These are phyloP conservation scores for Trachurus trachurus DNA, from an alignment of 2,797 vertebrate species.

Conservation along the genomic window DNA sequence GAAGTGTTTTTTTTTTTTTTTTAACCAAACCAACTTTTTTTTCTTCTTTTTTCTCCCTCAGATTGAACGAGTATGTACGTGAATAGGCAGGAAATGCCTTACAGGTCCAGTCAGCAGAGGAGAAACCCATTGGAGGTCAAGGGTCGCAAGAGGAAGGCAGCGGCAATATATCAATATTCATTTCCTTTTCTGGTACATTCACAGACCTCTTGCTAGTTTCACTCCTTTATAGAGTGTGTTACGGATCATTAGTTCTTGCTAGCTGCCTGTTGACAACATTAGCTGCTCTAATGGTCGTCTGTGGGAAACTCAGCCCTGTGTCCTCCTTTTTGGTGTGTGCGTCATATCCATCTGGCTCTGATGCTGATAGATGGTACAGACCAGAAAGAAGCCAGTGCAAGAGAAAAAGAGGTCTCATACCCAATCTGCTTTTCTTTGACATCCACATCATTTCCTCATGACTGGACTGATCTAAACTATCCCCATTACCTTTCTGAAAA, in stretches of 20 bases:
- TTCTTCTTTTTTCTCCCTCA: constrained; percentile 53
- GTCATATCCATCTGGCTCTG: constrained; percentile 66
- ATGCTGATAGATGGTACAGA: constrained; percentile 72
- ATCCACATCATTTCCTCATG: constrained; percentile 39
- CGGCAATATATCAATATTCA: constrained; percentile 82
- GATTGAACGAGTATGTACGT: constrained; percentile 64
- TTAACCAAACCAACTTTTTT: constrained; percentile 53
- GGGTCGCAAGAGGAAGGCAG: constrained; percentile 75
- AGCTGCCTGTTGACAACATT: constrained; percentile 80
- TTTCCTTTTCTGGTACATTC: constrained; percentile 80
- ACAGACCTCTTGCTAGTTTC: constrained; percentile 67
- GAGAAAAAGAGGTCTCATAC: constrained; percentile 42
- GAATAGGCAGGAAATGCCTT: constrained; percentile 80
- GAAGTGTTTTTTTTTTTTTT: constrained; percentile 48
- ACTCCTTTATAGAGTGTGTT: constrained; percentile 70
- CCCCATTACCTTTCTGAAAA: constrained; percentile 4
- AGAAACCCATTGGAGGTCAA: constrained; percentile 76
- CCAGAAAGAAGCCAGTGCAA: constrained; percentile 57
- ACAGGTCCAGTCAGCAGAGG: constrained; percentile 70
- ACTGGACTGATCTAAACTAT: constrained; percentile 25
- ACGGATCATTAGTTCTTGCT: constrained; percentile 74
- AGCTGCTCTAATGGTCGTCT: constrained; percentile 69
- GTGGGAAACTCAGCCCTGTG: constrained; percentile 70
- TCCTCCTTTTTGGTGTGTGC: constrained; percentile 51
- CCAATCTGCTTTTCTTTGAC: constrained; percentile 34